These are phyloP conservation scores for Synergus japonicus DNA, from an alignment of 2,888 invertebrate genomes.

Conservation along the genomic window DNA sequence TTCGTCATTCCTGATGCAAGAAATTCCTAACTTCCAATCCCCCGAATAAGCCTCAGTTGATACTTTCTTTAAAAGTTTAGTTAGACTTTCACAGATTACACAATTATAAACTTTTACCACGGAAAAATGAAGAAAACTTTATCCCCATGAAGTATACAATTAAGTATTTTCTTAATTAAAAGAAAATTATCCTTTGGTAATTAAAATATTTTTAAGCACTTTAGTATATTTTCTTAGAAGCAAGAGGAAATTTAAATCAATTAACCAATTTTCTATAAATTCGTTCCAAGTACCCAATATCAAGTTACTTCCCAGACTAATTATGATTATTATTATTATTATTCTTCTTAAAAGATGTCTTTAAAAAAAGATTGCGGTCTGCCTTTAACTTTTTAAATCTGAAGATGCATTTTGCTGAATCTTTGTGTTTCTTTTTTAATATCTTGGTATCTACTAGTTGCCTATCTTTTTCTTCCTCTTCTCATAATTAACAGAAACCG, in stretches of 20 bases:
- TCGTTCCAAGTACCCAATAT: no score
- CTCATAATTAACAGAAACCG: slow-evolving; percentile 41
- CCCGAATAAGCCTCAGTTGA: not conserved
- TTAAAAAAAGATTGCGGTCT: not conserved
- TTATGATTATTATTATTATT: no score
- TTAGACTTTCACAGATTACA: not conserved
- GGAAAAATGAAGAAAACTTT: not conserved
- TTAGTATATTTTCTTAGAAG: no score
- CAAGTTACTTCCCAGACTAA: no score
- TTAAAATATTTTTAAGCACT: no score
- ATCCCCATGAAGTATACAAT: not conserved
- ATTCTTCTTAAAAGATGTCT: not conserved
- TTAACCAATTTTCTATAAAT: no score
- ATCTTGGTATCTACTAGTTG: slow-evolving; percentile 1
- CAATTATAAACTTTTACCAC: not conserved
- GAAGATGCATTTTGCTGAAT: not conserved
- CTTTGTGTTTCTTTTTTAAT: not conserved
- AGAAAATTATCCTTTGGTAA: no score
- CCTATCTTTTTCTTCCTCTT: slow-evolving; percentile 7
- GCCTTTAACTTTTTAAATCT: not conserved
- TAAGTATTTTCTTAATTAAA: no score
- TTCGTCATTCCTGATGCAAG: slow-evolving; percentile 14
- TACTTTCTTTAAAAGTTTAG: not conserved
- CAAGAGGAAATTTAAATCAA: no score
- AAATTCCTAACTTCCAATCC: slow-evolving; percentile 19